A percentile compares a stretch with the other conserved stretches of the same genome.
phyloP scores from a whole-genome alignment of 2,113 vertebrate species.

The Lota lota region DNA sequence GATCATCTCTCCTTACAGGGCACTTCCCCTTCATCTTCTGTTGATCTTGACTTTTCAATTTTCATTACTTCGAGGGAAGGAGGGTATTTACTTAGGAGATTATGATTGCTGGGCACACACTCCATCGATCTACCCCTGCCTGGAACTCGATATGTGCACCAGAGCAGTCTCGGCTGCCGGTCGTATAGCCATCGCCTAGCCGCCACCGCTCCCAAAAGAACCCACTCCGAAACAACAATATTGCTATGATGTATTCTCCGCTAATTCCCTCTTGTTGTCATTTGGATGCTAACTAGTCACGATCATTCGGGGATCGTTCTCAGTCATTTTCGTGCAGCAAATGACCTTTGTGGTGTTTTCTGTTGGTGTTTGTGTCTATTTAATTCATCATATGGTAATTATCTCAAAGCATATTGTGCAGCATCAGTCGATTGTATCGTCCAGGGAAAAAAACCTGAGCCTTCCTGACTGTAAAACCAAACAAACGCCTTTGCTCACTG shows the following conservation, averaged over 20 bases:
- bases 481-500: constrained; percentile 26
- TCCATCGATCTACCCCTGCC: constrained; percentile 35
- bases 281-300: constrained; percentile 19
- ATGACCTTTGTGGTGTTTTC: constrained; percentile 8
- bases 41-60: constrained; percentile 29
- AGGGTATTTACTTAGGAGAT: constrained; percentile 53
- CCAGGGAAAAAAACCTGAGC: constrained; percentile 20
- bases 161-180: constrained; percentile 18
- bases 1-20: constrained; percentile 12
- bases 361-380: constrained; percentile 29
- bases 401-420: constrained; percentile 22
- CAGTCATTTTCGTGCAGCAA: constrained; percentile 5
- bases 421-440: constrained; percentile 31
- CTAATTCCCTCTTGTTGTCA: constrained; percentile 24
- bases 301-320: constrained; percentile 2
- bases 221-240: constrained; percentile 10
- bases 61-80: constrained; percentile 41
- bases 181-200: constrained; percentile 27
- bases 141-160: constrained; percentile 44
- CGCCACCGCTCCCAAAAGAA: constrained; percentile 22
- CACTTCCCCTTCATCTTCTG: constrained; percentile 19
- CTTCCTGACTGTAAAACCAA: constrained; percentile 35
- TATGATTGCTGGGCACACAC: constrained; percentile 50
- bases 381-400: constrained; percentile 48
- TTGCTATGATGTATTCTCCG: constrained; percentile 4